Evolutionary conservation across 1,140 invertebrate genomes (phyloP), one percentile per base, ranked within the genome.

Genomic region (Parapsyche elsis): DNA sequence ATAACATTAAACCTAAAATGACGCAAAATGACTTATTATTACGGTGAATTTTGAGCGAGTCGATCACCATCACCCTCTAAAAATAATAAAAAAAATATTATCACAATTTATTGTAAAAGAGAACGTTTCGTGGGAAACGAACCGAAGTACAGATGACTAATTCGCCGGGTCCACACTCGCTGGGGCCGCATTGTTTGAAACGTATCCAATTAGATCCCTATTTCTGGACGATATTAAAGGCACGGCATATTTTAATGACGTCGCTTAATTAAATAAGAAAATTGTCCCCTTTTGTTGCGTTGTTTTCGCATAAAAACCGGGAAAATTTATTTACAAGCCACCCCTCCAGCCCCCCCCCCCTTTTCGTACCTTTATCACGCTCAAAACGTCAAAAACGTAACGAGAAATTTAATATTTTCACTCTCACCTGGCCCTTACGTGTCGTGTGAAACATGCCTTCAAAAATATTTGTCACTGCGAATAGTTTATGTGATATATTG

Each of bases 341-440:
- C n/a, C n/a, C 30, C 30, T 7, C 7, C 30, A 38, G 1, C 30
- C 30, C 30, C 30, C 30, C 30, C 30, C 1, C 30, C n/a, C n/a
- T n/a, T n/a, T n/a, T n/a, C 30, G 30, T 38, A n/a, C 73, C 45
- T 71, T 71, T 71, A 71, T 71, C 70, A 71, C 26, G 21, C 9
- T 5, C 16, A 9, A 24, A 67, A 57, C 73, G 73, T 57, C 45
- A 57, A 57, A 38, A 57, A 57, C 49, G 19, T 71, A 71, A 71
- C 26, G 70, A 71, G 73, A 75, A 75, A 75, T 75, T 77, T 77
- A 77, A 77, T 77, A 77, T 77, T 59, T 59, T 53, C 57, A n/a
- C 53, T 26, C 24, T 76, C 74, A 61, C 57, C 75, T 64, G 26
- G 64, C 49, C 10, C 49, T 12, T 53, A 53, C 49, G 49, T 16